A percentile compares a stretch with the other conserved stretches of the same genome.
Conservation (phyloP, 2,888 invertebrate genomes). For the Lypha dubia region DNA sequence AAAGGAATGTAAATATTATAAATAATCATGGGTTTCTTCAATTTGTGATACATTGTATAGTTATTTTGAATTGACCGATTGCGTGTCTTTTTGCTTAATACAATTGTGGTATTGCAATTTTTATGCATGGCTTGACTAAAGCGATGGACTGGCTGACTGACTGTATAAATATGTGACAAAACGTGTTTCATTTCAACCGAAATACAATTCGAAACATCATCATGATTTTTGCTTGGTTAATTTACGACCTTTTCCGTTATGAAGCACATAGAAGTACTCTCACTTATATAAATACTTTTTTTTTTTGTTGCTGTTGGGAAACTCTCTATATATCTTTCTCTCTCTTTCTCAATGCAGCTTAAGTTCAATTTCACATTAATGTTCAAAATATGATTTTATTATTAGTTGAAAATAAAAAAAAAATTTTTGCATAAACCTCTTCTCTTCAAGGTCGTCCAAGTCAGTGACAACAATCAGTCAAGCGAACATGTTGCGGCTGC, state of each 20-base stretch:
- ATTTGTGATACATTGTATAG: constrained; percentile 7
- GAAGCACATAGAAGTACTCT: constrained; percentile 14
- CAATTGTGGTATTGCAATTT: constrained; percentile 54
- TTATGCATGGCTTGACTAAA: constrained; percentile 52
- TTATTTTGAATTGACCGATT: background rate
- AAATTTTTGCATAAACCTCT: background rate
- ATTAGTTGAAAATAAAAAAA: constrained; percentile 5
- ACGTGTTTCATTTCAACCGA: constrained; percentile 15
- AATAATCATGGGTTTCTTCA: constrained; percentile 25
- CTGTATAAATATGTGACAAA: constrained; percentile 7
- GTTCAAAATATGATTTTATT: constrained; percentile 31
- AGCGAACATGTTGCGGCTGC: constrained; percentile 58
- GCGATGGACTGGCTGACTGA: background rate
- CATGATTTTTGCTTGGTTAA: constrained; percentile 16
- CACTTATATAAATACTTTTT: constrained; percentile 26
- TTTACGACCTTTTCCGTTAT: constrained; percentile 41
- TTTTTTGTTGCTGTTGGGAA: too few species aligned
- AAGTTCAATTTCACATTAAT: background rate
- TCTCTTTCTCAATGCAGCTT: background rate
- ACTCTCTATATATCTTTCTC: constrained; percentile 19
- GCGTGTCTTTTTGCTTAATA: constrained; percentile 28
- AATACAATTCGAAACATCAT: constrained; percentile 20
- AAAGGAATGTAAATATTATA: constrained; percentile 24
- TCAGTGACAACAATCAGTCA: constrained; percentile 62
- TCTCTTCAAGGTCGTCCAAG: constrained; percentile 64